A percentile compares a stretch with the other conserved stretches of the same genome.
These are phyloP conservation scores for Embiotoca jacksoni DNA, from an alignment of 2,113 vertebrate species.

Conservation along the genomic window DNA sequence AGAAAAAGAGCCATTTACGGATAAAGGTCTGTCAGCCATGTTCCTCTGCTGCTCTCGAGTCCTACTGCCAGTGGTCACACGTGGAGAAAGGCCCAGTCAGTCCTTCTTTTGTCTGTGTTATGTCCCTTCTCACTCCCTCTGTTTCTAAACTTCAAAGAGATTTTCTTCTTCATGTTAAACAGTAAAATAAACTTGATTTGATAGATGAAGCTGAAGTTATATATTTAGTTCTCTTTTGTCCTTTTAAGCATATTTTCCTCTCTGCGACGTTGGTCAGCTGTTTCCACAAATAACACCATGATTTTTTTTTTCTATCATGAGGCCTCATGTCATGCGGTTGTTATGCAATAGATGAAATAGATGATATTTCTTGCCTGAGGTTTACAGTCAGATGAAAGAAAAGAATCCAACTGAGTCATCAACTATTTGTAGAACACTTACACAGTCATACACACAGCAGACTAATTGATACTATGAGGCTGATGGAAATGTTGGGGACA, in stretches of 20 bases:
- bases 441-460: background rate
- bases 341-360: conserved; percentile 46
- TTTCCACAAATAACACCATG: conserved; percentile 49
- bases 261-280: conserved; percentile 15
- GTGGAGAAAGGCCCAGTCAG: conserved; percentile 37
- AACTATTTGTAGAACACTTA: background rate
- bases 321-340: conserved; percentile 24
- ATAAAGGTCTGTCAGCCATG: conserved; percentile 67
- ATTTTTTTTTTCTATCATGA: conserved; percentile 38
- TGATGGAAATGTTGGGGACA: background rate
- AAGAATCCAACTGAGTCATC: conserved; percentile 37
- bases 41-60: conserved; percentile 41
- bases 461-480: background rate
- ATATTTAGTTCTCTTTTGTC: conserved; percentile 17
- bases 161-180: background rate
- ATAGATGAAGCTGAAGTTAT: background rate
- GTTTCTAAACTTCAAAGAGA: conserved; percentile 4
- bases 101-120: conserved; percentile 2
- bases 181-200: conserved; percentile 4
- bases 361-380: conserved; percentile 22
- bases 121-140: background rate
- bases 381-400: conserved; percentile 36
- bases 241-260: background rate
- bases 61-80: conserved; percentile 50
- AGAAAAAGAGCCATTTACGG: conserved; percentile 52